phyloP scores from a whole-genome alignment of 1,140 invertebrate genomes.

The Saccostrea cuccullata region DNA sequence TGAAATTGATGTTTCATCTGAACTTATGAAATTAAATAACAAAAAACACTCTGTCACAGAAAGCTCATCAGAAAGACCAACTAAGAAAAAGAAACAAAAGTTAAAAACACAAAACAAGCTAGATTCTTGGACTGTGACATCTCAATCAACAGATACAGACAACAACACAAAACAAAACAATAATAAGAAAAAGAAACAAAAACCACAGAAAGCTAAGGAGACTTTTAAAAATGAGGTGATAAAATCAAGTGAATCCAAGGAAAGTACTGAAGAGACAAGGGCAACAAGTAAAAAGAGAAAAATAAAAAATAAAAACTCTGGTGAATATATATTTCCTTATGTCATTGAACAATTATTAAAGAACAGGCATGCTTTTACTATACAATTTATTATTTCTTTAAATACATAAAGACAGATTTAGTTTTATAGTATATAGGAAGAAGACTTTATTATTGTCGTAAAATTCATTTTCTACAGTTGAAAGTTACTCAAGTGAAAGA shows the following conservation, averaged over 20 bases:
- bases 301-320: slow-evolving; percentile 23
- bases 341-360: not conserved
- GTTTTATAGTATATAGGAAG: too few species aligned
- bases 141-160: not conserved
- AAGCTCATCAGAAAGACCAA: slow-evolving; percentile 39
- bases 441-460: not conserved
- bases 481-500: not conserved
- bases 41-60: not conserved
- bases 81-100: slow-evolving; percentile 5
- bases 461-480: not conserved
- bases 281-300: slow-evolving; percentile 54
- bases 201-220: not conserved
- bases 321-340: not conserved
- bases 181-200: not conserved
- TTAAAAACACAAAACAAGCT: not conserved
- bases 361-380: too few species aligned
- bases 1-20: not conserved
- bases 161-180: not conserved
- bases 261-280: not conserved
- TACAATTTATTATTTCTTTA: too few species aligned
- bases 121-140: not conserved
- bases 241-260: not conserved
- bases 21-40: not conserved
- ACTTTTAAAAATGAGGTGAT: not conserved
- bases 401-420: too few species aligned